Evolutionary conservation across 2,888 invertebrate species (phyloP).

Genomic region (Teleiodes luculella): DNA sequence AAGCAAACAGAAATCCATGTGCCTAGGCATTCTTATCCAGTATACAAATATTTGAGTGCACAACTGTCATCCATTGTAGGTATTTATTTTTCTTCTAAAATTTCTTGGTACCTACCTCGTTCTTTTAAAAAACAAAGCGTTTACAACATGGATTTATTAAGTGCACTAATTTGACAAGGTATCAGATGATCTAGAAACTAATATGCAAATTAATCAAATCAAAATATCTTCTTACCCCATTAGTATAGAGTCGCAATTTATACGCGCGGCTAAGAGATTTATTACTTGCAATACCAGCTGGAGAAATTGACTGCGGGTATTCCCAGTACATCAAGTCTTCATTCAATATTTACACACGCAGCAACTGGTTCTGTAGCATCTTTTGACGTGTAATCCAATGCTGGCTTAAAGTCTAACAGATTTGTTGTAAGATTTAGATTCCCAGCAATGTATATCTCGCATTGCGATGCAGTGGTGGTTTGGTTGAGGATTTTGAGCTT

Average conservation of each 20-base stretch:
- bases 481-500: neutral
- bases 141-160: too few species aligned
- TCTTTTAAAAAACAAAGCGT: too few species aligned
- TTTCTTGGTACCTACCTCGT: too few species aligned
- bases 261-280: slow-evolving; percentile 32
- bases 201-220: neutral
- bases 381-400: neutral
- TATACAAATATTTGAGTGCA: too few species aligned
- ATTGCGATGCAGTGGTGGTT: neutral
- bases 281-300: slow-evolving; percentile 49
- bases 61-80: too few species aligned
- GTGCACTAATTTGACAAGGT: neutral
- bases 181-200: neutral
- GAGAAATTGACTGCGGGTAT: slow-evolving; percentile 59
- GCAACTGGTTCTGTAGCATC: neutral
- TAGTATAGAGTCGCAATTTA: slow-evolving; percentile 33
- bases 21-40: too few species aligned
- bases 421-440: neutral
- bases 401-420: neutral
- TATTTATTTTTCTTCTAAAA: too few species aligned
- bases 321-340: slow-evolving; percentile 42
- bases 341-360: slow-evolving; percentile 37
- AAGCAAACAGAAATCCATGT: too few species aligned
- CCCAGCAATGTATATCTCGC: neutral
- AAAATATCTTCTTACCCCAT: slow-evolving; percentile 28